phyloP scores from a whole-genome alignment of 2,888 invertebrate genomes.

The Dolichomitus sp. region DNA sequence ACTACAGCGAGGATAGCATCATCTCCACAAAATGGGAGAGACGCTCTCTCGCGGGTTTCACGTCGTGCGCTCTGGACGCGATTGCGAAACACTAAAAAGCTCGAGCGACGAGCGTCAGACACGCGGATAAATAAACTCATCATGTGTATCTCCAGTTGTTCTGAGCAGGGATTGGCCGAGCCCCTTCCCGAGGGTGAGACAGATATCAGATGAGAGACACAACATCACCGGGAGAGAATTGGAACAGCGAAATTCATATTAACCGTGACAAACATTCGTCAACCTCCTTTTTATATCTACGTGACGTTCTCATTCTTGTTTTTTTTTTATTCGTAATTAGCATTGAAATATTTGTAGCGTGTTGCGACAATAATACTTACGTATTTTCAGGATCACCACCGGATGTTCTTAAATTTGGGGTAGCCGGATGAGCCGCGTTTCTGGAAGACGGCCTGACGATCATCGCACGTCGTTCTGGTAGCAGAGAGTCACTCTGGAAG shows the following conservation, averaged over 20 bases:
- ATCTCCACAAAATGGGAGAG: background rate
- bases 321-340: background rate
- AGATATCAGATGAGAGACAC: background rate
- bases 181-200: constrained; percentile 45
- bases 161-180: constrained; percentile 48
- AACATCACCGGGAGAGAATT: background rate
- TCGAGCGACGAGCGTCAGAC: background rate
- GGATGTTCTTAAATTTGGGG: constrained; percentile 6
- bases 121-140: constrained; percentile 39
- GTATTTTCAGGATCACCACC: constrained; percentile 11
- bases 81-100: constrained; percentile 46
- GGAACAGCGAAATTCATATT: background rate
- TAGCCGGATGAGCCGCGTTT: constrained; percentile 85
- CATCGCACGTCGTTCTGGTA: constrained; percentile 92
- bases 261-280: background rate
- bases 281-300: background rate
- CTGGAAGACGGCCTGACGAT: constrained; percentile 90
- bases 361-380: constrained; percentile 14
- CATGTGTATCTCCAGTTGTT: constrained; percentile 41
- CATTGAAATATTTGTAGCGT: background rate
- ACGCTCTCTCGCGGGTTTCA: constrained; percentile 8
- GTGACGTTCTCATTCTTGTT: background rate
- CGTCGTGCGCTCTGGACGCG: constrained; percentile 28
- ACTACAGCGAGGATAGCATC: background rate
- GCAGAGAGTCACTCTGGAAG: constrained; percentile 92